These are phyloP conservation scores for Crotalus tigris DNA, from an alignment of 2,113 vertebrate species.

Conservation along the genomic window DNA sequence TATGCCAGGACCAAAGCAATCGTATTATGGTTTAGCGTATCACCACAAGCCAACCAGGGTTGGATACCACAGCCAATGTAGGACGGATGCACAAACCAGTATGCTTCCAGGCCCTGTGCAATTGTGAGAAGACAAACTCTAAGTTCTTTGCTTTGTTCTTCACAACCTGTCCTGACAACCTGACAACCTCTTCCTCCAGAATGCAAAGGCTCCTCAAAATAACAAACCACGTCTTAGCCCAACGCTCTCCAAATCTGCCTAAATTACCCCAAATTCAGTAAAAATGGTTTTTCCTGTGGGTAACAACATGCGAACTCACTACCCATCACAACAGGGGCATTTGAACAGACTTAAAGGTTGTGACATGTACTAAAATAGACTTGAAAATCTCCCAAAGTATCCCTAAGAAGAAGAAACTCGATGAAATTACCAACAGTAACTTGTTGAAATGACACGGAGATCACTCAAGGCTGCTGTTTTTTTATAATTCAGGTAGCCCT, in stretches of 20 bases:
- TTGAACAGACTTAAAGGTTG: background rate
- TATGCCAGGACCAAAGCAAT: background rate
- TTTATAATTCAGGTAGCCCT: background rate
- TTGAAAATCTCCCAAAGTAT: background rate
- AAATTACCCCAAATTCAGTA: background rate
- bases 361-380: background rate
- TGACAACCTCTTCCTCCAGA: background rate
- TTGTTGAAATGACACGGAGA: background rate
- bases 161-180: background rate
- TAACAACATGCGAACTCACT: too few relatives aligned
- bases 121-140: background rate
- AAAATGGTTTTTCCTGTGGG: background rate
- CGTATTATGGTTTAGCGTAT: background rate
- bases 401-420: background rate
- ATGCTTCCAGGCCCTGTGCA: background rate
- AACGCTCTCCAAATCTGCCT: accelerated
- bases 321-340: background rate
- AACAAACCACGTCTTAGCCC: background rate
- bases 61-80: background rate
- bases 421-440: background rate
- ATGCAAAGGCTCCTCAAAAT: accelerated
- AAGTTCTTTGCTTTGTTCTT: background rate
- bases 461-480: background rate
- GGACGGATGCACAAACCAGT: background rate
- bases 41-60: background rate